Conservation (phyloP, 2,888 invertebrate genomes). For the Zhuqinia jingwanae region DNA sequence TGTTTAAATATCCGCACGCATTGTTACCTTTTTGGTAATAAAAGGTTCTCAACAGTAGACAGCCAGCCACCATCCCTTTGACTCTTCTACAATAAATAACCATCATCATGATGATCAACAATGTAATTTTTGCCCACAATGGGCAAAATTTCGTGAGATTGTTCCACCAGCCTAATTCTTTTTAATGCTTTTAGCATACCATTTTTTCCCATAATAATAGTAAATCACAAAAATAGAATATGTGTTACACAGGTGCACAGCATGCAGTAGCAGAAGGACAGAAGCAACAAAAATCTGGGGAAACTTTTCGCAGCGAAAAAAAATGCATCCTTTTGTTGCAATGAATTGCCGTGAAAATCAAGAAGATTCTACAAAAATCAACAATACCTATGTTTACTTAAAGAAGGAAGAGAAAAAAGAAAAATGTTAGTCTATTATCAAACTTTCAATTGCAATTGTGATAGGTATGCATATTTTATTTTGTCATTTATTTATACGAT, state of each 20-base stretch:
- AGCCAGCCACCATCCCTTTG: slow-evolving; percentile 5
- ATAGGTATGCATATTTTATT: too few relatives aligned
- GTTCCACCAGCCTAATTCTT: slow-evolving; percentile 69
- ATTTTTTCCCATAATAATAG: slow-evolving; percentile 62
- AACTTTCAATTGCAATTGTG: background rate
- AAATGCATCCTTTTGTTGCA: slow-evolving; percentile 31
- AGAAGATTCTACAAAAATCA: slow-evolving; percentile 33
- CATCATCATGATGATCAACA: slow-evolving; percentile 40
- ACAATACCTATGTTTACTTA: slow-evolving; percentile 16
- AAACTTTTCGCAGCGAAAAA: slow-evolving; percentile 15
- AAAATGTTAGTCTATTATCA: background rate
- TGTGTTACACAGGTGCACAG: slow-evolving; percentile 5
- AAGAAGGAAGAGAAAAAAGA: background rate
- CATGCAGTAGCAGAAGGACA: too few relatives aligned
- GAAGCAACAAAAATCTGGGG: background rate
- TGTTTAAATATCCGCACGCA: background rate
- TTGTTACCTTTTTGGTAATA: background rate
- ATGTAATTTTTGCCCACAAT: slow-evolving; percentile 65
- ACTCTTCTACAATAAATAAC: slow-evolving; percentile 4
- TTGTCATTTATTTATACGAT: too few relatives aligned
- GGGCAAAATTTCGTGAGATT: slow-evolving; percentile 65
- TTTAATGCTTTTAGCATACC: slow-evolving; percentile 45
- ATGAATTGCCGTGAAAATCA: slow-evolving; percentile 37
- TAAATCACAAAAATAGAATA: slow-evolving; percentile 45
- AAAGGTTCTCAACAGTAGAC: background rate